Evolutionary conservation across 1,140 invertebrate species (phyloP).

Genomic region (Neotoxoptera formosana): DNA sequence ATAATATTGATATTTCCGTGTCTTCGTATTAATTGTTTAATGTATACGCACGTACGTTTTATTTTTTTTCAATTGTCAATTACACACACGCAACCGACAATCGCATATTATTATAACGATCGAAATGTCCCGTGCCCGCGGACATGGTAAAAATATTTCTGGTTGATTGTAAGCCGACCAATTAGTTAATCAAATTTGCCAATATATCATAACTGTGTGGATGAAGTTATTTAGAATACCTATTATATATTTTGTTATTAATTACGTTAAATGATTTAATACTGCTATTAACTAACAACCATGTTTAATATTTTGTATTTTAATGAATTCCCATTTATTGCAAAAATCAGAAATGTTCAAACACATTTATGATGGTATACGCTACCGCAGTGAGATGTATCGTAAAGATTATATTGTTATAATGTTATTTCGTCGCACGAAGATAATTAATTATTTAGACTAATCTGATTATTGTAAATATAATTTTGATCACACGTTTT

Average conservation of each 20-base stretch:
- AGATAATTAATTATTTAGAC: neutral
- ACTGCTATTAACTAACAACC: neutral
- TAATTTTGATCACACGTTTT: neutral
- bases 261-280: conserved; percentile 1
- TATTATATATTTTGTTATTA: neutral
- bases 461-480: neutral
- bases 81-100: neutral
- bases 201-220: neutral
- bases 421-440: neutral
- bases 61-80: neutral
- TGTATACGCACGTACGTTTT: neutral
- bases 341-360: neutral
- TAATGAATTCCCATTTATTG: neutral
- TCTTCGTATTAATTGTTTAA: neutral
- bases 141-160: neutral
- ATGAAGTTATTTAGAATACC: neutral
- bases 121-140: neutral
- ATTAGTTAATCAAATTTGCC: conserved; percentile 2
- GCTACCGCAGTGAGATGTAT: neutral
- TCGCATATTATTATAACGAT: no score
- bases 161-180: neutral
- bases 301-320: neutral
- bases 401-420: neutral
- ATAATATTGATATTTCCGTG: neutral
- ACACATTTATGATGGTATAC: neutral